A percentile compares a stretch with the other conserved stretches of the same genome.
phyloP scores from a whole-genome alignment of 2,113 vertebrate genomes.

The Orcinus orca region DNA sequence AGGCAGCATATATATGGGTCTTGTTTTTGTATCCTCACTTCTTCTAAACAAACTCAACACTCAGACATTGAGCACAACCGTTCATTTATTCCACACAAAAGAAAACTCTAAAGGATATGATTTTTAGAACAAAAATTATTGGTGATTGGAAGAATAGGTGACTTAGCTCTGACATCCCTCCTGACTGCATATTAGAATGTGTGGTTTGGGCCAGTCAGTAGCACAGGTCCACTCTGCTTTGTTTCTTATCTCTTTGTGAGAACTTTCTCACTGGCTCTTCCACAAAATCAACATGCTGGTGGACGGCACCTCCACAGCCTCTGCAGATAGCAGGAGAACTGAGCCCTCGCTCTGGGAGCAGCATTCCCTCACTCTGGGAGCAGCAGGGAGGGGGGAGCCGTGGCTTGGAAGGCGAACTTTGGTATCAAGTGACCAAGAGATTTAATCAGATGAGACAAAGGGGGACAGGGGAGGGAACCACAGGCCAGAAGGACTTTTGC shows the following conservation, averaged over 20 bases:
- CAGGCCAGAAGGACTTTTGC: neutral
- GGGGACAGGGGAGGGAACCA: fast-evolving
- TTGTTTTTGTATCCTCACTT: neutral
- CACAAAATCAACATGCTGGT: neutral
- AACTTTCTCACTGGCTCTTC: neutral
- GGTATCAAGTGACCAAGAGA: neutral
- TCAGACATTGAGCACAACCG: neutral
- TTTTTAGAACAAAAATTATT: neutral
- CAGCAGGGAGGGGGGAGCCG: neutral
- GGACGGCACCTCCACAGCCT: too few species aligned
- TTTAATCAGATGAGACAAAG: neutral
- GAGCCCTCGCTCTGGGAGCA: neutral
- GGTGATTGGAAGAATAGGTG: neutral
- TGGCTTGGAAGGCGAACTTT: neutral
- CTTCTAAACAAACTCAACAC: neutral
- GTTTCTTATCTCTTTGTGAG: neutral
- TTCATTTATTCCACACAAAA: neutral
- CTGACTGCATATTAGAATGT: neutral
- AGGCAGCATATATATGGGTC: neutral
- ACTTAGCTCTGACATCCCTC: neutral
- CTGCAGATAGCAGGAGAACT: neutral
- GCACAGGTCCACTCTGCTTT: neutral
- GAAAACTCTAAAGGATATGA: neutral
- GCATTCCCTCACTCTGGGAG: neutral
- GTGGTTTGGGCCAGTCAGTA: neutral